phyloP scores from a whole-genome alignment of 2,113 vertebrate species.

The Mastomys coucha region DNA sequence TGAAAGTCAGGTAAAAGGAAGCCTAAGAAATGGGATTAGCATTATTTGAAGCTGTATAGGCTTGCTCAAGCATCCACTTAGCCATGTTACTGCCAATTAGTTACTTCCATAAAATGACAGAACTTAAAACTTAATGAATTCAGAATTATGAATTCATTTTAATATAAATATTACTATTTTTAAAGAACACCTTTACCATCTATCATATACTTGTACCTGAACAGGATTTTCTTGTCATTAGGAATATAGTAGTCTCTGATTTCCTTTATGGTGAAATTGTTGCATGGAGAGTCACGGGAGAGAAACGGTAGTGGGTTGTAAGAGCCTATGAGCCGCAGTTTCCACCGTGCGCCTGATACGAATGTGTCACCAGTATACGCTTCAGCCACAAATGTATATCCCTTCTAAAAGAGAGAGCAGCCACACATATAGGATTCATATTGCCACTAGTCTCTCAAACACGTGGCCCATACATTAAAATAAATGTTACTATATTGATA shows the following conservation, averaged over 20 bases:
- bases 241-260: slow-evolving; percentile 93
- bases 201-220: slow-evolving; percentile 88
- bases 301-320: slow-evolving; percentile 87
- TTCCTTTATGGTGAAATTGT: slow-evolving; percentile 89
- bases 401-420: slow-evolving; percentile 86
- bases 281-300: slow-evolving; percentile 83
- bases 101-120: neutral
- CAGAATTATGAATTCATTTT: slow-evolving; percentile 2
- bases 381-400: slow-evolving; percentile 95
- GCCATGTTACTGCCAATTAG: neutral
- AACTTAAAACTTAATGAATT: neutral
- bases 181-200: neutral
- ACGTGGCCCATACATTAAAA: no score
- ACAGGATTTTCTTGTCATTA: slow-evolving; percentile 90
- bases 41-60: neutral
- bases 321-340: slow-evolving; percentile 90
- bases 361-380: slow-evolving; percentile 82
- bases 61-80: neutral
- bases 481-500: neutral
- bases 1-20: neutral
- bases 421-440: neutral
- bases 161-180: slow-evolving; percentile 2
- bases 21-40: neutral
- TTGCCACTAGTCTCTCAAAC: neutral
- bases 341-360: slow-evolving; percentile 88